Evolutionary conservation across 2,888 invertebrate genomes (phyloP).

Genomic region (Elegia similella): DNA sequence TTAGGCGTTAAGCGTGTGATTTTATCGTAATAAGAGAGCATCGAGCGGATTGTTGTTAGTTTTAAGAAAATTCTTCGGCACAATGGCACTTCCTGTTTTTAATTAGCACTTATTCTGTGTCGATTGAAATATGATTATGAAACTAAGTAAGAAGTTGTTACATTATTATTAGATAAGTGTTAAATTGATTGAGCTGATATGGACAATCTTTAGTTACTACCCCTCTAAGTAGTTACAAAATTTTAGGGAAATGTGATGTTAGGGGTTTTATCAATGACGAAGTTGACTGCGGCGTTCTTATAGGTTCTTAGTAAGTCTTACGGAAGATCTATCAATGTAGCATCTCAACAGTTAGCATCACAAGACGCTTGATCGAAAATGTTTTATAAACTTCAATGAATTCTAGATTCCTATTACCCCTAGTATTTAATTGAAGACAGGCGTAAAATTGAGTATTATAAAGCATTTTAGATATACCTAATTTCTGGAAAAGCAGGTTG

Average conservation of each 20-base stretch:
- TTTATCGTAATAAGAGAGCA: conserved; percentile 80
- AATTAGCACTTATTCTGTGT: conserved; percentile 82
- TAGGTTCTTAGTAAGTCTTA: conserved; percentile 45
- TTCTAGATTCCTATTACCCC: conserved; percentile 40
- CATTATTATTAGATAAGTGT: conserved; percentile 82
- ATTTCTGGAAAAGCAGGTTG: conserved; percentile 42
- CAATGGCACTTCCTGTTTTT: conserved; percentile 82
- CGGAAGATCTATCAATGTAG: conserved; percentile 47
- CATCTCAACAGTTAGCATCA: conserved; percentile 41
- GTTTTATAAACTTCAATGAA: conserved; percentile 63
- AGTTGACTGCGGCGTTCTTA: conserved; percentile 75
- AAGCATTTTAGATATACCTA: conserved; percentile 60
- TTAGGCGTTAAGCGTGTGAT: conserved; percentile 82
- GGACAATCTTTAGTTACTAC: conserved; percentile 81
- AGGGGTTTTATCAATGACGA: conserved; percentile 81
- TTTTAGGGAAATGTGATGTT: conserved; percentile 77
- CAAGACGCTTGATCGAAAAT: conserved; percentile 56
- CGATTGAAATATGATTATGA: conserved; percentile 79
- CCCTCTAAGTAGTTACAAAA: conserved; percentile 76
- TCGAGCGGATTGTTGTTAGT: conserved; percentile 81
- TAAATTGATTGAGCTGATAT: conserved; percentile 79
- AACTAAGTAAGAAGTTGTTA: conserved; percentile 80
- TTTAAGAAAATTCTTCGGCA: conserved; percentile 79
- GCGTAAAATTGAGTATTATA: conserved; percentile 61
- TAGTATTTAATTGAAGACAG: conserved; percentile 43